A percentile compares a stretch with the other conserved stretches of the same genome.
phyloP scores from a whole-genome alignment of 2,797 vertebrate species.

The Rhynchonycteris naso region DNA sequence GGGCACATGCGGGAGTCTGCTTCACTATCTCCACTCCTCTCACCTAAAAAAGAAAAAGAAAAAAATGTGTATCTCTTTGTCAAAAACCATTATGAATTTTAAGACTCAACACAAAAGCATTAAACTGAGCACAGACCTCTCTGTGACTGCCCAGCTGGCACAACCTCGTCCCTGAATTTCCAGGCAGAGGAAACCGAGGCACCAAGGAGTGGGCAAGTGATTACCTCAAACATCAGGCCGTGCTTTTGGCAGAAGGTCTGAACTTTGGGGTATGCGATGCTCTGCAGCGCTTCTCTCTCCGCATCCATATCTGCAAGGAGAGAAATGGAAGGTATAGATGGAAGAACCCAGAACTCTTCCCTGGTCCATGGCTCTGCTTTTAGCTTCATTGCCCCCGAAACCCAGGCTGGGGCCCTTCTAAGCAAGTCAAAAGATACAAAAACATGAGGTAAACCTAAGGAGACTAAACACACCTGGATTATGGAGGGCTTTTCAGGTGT shows the following conservation, averaged over 20 bases:
- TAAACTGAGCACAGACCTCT: not conserved
- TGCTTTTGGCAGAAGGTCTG: constrained; percentile 89
- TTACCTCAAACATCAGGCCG: constrained; percentile 90
- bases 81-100: not conserved
- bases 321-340: rapidly evolving
- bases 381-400: not conserved
- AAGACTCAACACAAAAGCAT: not conserved
- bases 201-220: not conserved
- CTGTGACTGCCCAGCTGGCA: not conserved
- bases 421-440: not conserved
- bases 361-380: not conserved
- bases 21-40: no score
- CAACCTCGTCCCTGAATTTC: not conserved
- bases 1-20: no score
- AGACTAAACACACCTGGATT: not conserved
- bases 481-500: no score
- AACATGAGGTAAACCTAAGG: no score
- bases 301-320: constrained; percentile 87
- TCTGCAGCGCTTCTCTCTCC: constrained; percentile 89
- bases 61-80: not conserved
- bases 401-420: not conserved
- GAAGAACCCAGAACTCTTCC: not conserved
- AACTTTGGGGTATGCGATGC: constrained; percentile 86
- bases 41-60: not conserved
- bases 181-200: not conserved